Evolutionary conservation across 2,888 invertebrate genomes (phyloP), one percentile per base, ranked within the genome.

Genomic region (Ischnura elegans): DNA sequence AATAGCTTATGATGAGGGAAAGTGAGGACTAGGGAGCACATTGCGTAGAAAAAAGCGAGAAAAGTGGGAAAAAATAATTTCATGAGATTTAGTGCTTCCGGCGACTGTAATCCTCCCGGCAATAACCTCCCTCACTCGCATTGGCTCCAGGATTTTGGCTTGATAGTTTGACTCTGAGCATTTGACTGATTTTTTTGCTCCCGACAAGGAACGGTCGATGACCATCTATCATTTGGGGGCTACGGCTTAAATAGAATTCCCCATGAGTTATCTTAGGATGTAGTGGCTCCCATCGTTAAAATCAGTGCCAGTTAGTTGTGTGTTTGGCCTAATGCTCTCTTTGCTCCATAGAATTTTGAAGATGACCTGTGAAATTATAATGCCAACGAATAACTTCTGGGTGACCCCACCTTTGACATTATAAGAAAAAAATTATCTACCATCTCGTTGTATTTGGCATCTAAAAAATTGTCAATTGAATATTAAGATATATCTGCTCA

Each of bases 1-100:
- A 76, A 76, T 76, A 76, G 76, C 76, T 76, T 36, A 29, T 76
- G 76, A 76, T 76, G 76, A 76, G 76, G 76, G 36, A 76, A 76
- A 76, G 76, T 76, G 76, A 76, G 36, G 76, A 76, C 29, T 13
- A 16, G 36, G 76, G 29, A 36, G 76, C 76, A 5, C 76, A 13
- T 76, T 36, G 76, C 16, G 29, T 76, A 10, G n/a, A 36, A 76
- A 76, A 76, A 76, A 36, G 76, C 25, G 76, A 36, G 29, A 76
- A 76, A 76, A 76, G 76, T 5, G 10, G 25, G 25, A 76, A 76
- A 76, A 76, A 76, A 76, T 76, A 76, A 76, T 76, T 76, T 76
- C 36, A 36, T 36, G 76, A 76, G 76, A 76, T 76, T 76, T 76
- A 76, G 76, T 76, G 76, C 25, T 76, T 76, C 76, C 76, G 76